phyloP scores from a whole-genome alignment of 2,113 vertebrate species.

The Camelus dromedarius region DNA sequence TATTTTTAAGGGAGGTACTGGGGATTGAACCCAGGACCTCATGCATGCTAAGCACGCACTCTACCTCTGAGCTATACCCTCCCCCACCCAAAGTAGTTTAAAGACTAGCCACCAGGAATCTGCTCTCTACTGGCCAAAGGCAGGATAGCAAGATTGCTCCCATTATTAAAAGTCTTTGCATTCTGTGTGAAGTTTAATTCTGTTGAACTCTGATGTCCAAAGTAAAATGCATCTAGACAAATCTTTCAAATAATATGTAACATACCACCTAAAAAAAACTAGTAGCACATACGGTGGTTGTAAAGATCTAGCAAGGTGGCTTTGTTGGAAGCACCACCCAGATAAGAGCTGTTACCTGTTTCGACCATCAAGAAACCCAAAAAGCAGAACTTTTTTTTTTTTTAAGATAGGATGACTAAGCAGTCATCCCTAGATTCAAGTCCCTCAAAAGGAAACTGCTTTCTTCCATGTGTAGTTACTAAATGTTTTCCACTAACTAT shows the following conservation, averaged over 20 bases:
- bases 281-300: no score
- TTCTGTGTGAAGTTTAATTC: neutral
- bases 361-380: neutral
- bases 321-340: neutral
- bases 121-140: neutral
- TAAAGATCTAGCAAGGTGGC: neutral
- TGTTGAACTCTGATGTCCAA: neutral
- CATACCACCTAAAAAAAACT: neutral
- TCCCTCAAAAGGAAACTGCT: neutral
- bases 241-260: neutral
- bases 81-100: neutral
- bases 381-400: neutral
- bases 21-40: no score
- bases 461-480: neutral
- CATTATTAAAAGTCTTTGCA: neutral
- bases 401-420: constrained; percentile 31
- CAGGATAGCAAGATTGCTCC: neutral
- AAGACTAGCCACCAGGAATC: neutral
- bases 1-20: no score
- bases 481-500: constrained; percentile 19
- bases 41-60: no score
- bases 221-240: neutral
- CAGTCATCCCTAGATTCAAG: neutral
- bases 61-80: no score
- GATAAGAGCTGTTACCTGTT: neutral